Conservation (phyloP, 2,888 invertebrate species). For the Lepas anatifera region DNA sequence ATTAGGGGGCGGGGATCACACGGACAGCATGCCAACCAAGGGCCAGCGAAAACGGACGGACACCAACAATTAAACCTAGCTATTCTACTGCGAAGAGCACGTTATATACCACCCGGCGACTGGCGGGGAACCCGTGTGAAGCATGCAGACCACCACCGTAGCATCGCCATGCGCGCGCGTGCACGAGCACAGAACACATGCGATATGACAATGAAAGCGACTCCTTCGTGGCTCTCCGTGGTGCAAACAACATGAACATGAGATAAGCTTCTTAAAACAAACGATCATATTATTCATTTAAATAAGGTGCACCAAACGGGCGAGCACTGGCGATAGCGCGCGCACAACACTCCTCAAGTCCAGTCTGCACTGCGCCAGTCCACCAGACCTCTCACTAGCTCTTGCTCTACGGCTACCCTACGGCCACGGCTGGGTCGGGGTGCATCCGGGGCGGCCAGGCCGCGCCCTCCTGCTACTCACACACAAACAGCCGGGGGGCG, state of each 20-base stretch:
- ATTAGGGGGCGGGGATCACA: not conserved
- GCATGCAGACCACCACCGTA: not conserved
- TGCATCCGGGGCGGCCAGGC: no score
- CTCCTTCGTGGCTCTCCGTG: not conserved
- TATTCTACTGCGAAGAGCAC: not conserved
- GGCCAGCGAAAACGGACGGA: not conserved
- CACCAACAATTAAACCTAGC: not conserved
- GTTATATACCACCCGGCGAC: not conserved
- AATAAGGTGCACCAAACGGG: not conserved
- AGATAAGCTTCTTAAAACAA: conserved; percentile 9
- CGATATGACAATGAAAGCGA: not conserved
- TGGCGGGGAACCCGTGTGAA: not conserved
- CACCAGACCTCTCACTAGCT: no score
- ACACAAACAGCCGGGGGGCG: no score
- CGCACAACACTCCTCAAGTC: no score
- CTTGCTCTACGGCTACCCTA: no score
- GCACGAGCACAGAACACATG: not conserved
- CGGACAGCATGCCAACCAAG: not conserved
- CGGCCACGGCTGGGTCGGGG: no score
- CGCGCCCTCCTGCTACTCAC: no score
- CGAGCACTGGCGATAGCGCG: no score
- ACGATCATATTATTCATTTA: conserved; percentile 2
- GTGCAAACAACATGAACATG: not conserved
- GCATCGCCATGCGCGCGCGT: not conserved
- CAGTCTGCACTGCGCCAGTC: no score